phyloP scores from a whole-genome alignment of 2,888 invertebrate genomes.

The Ectemnius continuus region DNA sequence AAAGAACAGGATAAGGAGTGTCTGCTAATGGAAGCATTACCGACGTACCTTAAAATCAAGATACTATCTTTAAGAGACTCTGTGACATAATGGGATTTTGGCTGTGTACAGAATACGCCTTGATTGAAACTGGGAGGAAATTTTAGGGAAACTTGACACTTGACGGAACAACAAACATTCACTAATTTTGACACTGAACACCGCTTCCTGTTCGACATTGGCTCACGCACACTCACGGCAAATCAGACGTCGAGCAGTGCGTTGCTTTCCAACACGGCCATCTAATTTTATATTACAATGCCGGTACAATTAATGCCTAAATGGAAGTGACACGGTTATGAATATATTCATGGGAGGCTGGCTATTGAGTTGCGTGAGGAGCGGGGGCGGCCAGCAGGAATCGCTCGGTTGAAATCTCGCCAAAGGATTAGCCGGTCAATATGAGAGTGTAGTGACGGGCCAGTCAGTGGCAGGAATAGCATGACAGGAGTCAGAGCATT shows the following conservation, averaged over 20 bases:
- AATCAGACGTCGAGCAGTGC: too few species aligned
- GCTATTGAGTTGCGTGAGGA: background rate
- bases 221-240: too few species aligned
- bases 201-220: too few species aligned
- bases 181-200: too few species aligned
- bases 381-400: background rate
- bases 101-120: slow-evolving; percentile 41
- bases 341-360: background rate
- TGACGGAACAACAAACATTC: too few species aligned
- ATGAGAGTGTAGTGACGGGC: slow-evolving; percentile 40
- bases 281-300: background rate
- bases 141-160: too few species aligned
- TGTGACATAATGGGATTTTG: slow-evolving; percentile 45
- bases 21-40: slow-evolving; percentile 63
- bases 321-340: background rate
- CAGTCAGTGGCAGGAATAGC: slow-evolving; percentile 52
- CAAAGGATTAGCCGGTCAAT: slow-evolving; percentile 54
- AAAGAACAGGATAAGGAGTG: slow-evolving; percentile 35
- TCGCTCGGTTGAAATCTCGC: slow-evolving; percentile 22
- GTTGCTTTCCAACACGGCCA: too few species aligned
- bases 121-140: slow-evolving; percentile 11
- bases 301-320: background rate
- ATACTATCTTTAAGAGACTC: slow-evolving; percentile 36
- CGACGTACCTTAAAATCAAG: slow-evolving; percentile 37
- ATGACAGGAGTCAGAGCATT: slow-evolving; percentile 71